Conservation (phyloP, 2,888 invertebrate genomes). For the Ganaspis brasiliensis region DNA sequence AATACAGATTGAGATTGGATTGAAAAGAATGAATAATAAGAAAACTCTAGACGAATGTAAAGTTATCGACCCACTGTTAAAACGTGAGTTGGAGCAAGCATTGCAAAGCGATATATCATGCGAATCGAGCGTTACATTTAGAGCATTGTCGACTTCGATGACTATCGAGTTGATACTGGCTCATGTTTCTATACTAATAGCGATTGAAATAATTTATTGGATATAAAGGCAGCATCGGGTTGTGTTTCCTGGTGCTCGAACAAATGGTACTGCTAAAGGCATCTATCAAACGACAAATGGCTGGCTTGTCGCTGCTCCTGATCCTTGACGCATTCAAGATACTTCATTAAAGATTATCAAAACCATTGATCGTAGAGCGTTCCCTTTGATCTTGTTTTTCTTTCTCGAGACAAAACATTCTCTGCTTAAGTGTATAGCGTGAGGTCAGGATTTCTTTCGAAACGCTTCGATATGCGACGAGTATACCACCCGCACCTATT, state of each 20-base stretch:
- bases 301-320: conserved; percentile 16
- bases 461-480: conserved; percentile 64
- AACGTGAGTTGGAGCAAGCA: conserved; percentile 14
- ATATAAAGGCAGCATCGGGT: conserved; percentile 34
- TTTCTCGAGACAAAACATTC: conserved; percentile 60
- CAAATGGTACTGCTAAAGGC: conserved; percentile 29
- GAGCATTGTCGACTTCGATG: conserved; percentile 36
- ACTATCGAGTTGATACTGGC: conserved; percentile 33
- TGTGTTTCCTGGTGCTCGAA: conserved; percentile 38
- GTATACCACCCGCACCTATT: conserved; percentile 66
- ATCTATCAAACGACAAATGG: conserved; percentile 36
- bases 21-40: too few species aligned
- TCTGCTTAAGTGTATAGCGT: conserved; percentile 49
- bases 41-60: neutral
- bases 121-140: conserved; percentile 36
- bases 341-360: conserved; percentile 39
- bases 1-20: too few species aligned
- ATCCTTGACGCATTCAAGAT: conserved; percentile 10
- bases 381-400: conserved; percentile 35
- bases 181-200: conserved; percentile 36
- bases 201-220: conserved; percentile 36
- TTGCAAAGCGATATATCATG: conserved; percentile 20
- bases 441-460: conserved; percentile 67
- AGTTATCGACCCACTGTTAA: conserved; percentile 11
- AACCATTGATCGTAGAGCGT: conserved; percentile 13